phyloP scores from a whole-genome alignment of 2,888 invertebrate genomes.

The Idaea biselata region DNA sequence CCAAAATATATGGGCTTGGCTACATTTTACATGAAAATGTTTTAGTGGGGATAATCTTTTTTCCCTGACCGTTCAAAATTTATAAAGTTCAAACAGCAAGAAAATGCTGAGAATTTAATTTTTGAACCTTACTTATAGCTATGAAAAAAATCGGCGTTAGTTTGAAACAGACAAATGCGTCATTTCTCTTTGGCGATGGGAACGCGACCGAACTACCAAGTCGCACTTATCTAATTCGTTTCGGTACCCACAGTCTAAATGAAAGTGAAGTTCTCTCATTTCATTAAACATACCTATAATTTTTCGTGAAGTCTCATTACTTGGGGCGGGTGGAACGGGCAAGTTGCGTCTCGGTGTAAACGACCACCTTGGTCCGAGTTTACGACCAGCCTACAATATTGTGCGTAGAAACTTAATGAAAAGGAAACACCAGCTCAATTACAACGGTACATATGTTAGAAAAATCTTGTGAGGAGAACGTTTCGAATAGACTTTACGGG shows the following conservation, averaged over 20 bases:
- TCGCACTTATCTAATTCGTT: conserved; percentile 14
- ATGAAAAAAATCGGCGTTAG: too few relatives aligned
- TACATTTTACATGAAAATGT: too few relatives aligned
- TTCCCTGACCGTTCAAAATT: too few relatives aligned
- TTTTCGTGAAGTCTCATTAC: conserved; percentile 65
- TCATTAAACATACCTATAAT: conserved; percentile 63
- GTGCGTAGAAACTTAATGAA: conserved; percentile 75
- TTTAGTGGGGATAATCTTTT: too few relatives aligned
- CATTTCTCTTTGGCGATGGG: too few relatives aligned
- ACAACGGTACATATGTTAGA: conserved; percentile 38
- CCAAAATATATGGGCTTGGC: too few relatives aligned
- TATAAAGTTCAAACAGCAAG: too few relatives aligned
- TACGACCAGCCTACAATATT: conserved; percentile 69
- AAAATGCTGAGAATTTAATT: too few relatives aligned
- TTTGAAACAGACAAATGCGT: too few relatives aligned
- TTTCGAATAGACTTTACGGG: conserved; percentile 16
- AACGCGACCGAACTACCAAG: neutral
- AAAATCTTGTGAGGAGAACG: conserved; percentile 37
- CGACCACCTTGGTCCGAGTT: conserved; percentile 58
- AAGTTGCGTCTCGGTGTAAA: conserved; percentile 43
- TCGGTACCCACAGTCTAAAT: conserved; percentile 30
- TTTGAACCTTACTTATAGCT: too few relatives aligned
- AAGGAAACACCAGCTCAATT: conserved; percentile 61
- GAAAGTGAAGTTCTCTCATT: conserved; percentile 49
- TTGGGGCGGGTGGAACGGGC: conserved; percentile 41